phyloP scores from a whole-genome alignment of 1,140 invertebrate species.

The Drosophila lacertosa region DNA sequence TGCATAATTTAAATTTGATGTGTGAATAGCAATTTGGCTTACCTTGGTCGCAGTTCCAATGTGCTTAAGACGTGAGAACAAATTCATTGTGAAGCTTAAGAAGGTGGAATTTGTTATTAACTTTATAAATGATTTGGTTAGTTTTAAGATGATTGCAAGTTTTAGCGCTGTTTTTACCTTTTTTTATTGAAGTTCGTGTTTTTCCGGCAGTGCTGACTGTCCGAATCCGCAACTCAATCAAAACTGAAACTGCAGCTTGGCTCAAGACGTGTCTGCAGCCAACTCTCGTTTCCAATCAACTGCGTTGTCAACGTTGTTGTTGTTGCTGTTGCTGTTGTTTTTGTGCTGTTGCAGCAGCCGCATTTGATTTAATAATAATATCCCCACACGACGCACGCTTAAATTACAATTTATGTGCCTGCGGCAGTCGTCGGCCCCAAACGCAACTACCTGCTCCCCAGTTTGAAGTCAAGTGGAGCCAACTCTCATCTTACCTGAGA shows the following conservation, averaged over 20 bases:
- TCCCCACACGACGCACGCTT: constrained; percentile 43
- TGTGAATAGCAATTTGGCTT: constrained; percentile 6
- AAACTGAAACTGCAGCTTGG: constrained; percentile 55
- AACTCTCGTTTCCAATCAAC: constrained; percentile 18
- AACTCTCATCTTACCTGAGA: constrained; percentile 41
- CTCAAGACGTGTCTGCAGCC: constrained; percentile 22
- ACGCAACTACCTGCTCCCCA: constrained; percentile 59
- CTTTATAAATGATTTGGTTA: too few relatives aligned
- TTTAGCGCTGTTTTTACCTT: too few relatives aligned
- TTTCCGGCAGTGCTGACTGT: constrained; percentile 25
- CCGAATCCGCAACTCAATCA: constrained; percentile 30
- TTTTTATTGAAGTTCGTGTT: not conserved
- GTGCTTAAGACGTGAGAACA: constrained; percentile 59
- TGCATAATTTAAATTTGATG: not conserved
- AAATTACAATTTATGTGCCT: constrained; percentile 71
- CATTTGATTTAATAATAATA: constrained; percentile 74
- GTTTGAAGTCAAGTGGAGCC: constrained; percentile 6
- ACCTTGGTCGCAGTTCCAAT: constrained; percentile 51
- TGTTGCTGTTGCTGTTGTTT: constrained; percentile 2
- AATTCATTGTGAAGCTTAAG: constrained; percentile 48
- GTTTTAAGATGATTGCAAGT: too few relatives aligned
- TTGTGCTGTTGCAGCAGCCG: constrained; percentile 16
- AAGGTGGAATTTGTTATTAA: too few relatives aligned
- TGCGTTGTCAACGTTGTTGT: constrained; percentile 22
- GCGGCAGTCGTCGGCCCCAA: constrained; percentile 31